phyloP scores from a whole-genome alignment of 2,888 invertebrate genomes.

The Proisotoma minuta region DNA sequence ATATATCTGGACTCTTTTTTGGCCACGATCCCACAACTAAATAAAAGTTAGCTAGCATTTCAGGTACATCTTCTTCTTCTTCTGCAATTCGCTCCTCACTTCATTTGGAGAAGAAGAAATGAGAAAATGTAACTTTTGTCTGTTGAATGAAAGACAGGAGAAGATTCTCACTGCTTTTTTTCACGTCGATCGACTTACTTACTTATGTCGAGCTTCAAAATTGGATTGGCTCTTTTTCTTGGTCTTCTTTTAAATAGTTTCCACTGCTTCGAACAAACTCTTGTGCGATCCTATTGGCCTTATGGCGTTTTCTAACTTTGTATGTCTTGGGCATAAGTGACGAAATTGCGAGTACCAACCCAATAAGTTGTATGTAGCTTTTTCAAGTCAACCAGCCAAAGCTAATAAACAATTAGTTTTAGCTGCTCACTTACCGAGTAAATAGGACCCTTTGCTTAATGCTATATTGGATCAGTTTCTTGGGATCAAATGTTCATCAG shows the following conservation, averaged over 20 bases:
- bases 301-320: conserved; percentile 9
- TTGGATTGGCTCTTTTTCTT: not conserved
- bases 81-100: not conserved
- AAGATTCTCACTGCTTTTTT: no score
- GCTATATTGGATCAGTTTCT: conserved; percentile 3
- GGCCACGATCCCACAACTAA: conserved; percentile 33
- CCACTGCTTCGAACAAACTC: no score
- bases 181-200: no score
- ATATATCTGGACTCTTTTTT: conserved; percentile 24
- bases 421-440: not conserved
- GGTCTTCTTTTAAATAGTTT: not conserved
- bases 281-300: conserved; percentile 6
- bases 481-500: no score
- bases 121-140: conserved; percentile 8
- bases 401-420: conserved; percentile 4
- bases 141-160: not conserved
- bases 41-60: not conserved
- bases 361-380: no score
- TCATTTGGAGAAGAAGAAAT: conserved; percentile 2
- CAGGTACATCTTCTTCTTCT: not conserved
- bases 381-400: not conserved
- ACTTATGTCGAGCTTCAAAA: no score
- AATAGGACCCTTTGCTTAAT: conserved; percentile 11
- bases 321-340: no score
- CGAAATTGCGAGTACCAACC: no score